Percentiles rank a stretch among this genome's conserved stretches.
These are phyloP conservation scores for Phylloscopus collybita DNA, from an alignment of 2,797 vertebrate species.

Conservation along the genomic window DNA sequence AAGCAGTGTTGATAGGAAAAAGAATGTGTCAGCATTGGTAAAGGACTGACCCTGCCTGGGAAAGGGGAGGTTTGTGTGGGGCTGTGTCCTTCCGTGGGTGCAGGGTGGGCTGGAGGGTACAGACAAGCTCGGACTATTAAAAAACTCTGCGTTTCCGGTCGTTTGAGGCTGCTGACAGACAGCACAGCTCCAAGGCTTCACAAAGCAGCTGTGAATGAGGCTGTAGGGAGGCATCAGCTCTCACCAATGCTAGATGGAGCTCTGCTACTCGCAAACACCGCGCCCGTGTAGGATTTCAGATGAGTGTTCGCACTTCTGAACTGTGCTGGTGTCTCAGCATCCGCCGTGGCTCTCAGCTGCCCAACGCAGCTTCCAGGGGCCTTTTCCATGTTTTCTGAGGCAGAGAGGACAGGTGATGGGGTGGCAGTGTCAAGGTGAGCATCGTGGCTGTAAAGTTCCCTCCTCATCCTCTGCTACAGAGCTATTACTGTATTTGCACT, in stretches of 20 bases:
- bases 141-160: not conserved
- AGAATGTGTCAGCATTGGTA: not conserved
- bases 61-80: not conserved
- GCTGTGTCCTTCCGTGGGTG: not conserved
- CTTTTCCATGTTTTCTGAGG: not conserved
- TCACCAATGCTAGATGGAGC: conserved; percentile 59
- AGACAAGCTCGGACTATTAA: not conserved
- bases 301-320: not conserved
- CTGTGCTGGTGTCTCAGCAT: not conserved
- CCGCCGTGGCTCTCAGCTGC: not conserved
- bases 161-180: not conserved
- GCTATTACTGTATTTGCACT: too few relatives aligned
- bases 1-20: not conserved
- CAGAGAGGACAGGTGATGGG: not conserved
- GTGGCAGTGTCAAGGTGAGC: not conserved
- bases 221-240: not conserved
- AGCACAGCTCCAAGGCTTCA: not conserved
- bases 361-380: accelerated
- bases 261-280: conserved; percentile 19
- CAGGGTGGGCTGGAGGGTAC: not conserved
- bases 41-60: not conserved
- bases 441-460: not conserved
- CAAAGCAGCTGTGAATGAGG: not conserved
- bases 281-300: not conserved
- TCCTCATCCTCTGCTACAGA: not conserved